Percentiles rank a stretch among this genome's conserved stretches.
phyloP scores from a whole-genome alignment of 2,113 vertebrate genomes.

The Malurus cyaneus region DNA sequence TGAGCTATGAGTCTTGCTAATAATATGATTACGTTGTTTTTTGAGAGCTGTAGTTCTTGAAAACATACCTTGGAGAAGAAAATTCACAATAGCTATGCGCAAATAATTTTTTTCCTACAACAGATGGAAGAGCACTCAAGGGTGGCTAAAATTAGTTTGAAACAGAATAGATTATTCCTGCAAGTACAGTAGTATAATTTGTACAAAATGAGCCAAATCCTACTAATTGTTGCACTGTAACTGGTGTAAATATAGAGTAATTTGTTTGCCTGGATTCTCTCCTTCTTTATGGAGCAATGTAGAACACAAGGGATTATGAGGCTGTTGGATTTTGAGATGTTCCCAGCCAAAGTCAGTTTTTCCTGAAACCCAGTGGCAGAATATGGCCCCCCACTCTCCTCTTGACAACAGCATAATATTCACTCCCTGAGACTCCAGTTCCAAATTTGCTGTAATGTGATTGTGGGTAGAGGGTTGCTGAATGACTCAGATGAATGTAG shows the following conservation, averaged over 20 bases:
- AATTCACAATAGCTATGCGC: slow-evolving; percentile 35
- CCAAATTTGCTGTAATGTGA: slow-evolving; percentile 48
- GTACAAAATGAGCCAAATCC: slow-evolving; percentile 12
- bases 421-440: neutral
- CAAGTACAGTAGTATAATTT: slow-evolving; percentile 43
- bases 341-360: neutral
- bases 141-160: slow-evolving; percentile 57
- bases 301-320: neutral
- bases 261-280: neutral
- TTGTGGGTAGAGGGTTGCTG: slow-evolving; percentile 57
- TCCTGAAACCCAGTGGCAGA: neutral
- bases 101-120: slow-evolving; percentile 13
- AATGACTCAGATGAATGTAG: slow-evolving; percentile 69
- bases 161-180: slow-evolving; percentile 52
- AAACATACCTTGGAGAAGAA: slow-evolving; percentile 41
- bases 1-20: slow-evolving; percentile 27
- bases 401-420: neutral
- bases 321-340: neutral
- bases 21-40: neutral
- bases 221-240: slow-evolving; percentile 17
- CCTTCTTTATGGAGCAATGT: neutral
- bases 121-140: slow-evolving; percentile 55
- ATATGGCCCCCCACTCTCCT: neutral
- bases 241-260: slow-evolving; percentile 45
- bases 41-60: neutral